Percentiles rank a stretch among this genome's conserved stretches.
phyloP scores from a whole-genome alignment of 92 coral and sea anemone genomes.

The Parazoanthus atlanticus region DNA sequence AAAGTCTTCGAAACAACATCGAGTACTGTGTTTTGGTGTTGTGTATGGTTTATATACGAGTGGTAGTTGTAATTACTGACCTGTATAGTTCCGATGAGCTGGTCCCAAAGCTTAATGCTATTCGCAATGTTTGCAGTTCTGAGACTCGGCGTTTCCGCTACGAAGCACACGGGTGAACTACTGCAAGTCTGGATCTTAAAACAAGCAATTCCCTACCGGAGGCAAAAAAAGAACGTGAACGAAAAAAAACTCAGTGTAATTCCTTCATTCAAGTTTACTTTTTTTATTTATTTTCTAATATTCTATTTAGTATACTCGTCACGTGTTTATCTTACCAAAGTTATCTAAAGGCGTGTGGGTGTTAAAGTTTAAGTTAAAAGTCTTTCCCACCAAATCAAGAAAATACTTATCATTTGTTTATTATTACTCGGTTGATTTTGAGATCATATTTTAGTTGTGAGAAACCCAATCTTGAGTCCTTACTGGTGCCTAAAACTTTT shows the following conservation, averaged over 20 bases:
- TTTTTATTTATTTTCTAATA: neutral
- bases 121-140: conserved; percentile 6
- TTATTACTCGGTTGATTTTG: neutral
- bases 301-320: neutral
- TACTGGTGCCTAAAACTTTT: neutral
- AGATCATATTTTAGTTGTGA: neutral
- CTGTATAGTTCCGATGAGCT: conserved; percentile 21
- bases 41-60: neutral
- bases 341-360: neutral
- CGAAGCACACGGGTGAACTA: conserved; percentile 21
- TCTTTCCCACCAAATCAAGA: neutral
- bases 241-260: no score
- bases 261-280: neutral
- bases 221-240: neutral
- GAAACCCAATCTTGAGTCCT: neutral
- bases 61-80: neutral
- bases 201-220: conserved; percentile 28
- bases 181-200: conserved; percentile 36
- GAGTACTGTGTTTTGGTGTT: no score
- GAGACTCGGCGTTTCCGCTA: conserved; percentile 28
- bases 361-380: no score
- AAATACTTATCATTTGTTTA: neutral
- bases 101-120: conserved; percentile 19
- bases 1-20: neutral
- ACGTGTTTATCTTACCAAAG: neutral